Conservation (phyloP, 2,888 invertebrate species). For the Neocrepidodera transversa region DNA sequence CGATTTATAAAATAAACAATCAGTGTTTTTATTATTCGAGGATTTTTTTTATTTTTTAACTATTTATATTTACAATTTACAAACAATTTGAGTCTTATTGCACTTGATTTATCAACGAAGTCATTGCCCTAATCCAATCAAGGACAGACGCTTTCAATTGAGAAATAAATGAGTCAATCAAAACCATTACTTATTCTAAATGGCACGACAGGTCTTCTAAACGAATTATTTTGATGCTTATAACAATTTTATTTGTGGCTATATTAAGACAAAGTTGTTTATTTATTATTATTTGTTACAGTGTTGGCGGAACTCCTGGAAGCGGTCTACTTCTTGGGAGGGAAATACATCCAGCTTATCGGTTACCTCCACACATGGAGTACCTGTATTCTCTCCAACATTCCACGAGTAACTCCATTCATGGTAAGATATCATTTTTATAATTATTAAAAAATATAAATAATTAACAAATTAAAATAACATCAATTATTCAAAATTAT, state of each 20-base stretch:
- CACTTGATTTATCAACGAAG: not conserved
- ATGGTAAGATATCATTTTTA: slow-evolving; percentile 65
- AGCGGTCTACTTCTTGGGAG: slow-evolving; percentile 65
- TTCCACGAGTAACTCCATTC: slow-evolving; percentile 70
- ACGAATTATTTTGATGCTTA: not conserved
- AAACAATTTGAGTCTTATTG: too few species aligned
- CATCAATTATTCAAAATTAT: too few species aligned
- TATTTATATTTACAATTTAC: too few species aligned
- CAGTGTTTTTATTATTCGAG: too few species aligned
- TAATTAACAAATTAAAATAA: too few species aligned
- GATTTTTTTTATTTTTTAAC: too few species aligned
- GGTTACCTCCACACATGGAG: slow-evolving; percentile 79
- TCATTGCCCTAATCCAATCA: slow-evolving; percentile 32
- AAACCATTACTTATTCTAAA: slow-evolving; percentile 16
- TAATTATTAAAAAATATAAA: not conserved
- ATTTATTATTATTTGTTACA: slow-evolving; percentile 50
- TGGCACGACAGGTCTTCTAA: slow-evolving; percentile 13
- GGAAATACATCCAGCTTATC: slow-evolving; percentile 73
- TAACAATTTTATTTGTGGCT: not conserved
- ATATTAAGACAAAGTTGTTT: too few species aligned
- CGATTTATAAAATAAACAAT: too few species aligned
- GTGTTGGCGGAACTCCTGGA: slow-evolving; percentile 61
- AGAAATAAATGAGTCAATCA: slow-evolving; percentile 34
- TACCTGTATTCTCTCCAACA: slow-evolving; percentile 78
- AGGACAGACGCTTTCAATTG: slow-evolving; percentile 31